phyloP scores from a whole-genome alignment of 2,113 vertebrate genomes.

The Emberiza fucata region DNA sequence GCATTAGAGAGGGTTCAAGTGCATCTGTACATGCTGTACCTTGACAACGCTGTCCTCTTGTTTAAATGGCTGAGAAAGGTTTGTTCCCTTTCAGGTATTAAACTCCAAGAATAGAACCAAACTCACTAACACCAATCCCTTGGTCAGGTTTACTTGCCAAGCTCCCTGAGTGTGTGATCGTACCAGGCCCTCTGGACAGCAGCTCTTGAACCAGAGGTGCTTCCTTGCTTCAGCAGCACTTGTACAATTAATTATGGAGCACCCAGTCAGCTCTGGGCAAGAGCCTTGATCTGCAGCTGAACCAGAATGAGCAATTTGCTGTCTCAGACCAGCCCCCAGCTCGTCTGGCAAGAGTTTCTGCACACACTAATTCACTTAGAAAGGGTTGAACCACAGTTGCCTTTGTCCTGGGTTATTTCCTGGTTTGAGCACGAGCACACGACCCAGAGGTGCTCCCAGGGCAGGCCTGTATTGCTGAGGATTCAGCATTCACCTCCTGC shows the following conservation, averaged over 20 bases:
- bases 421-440: not conserved
- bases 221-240: not conserved
- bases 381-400: not conserved
- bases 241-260: not conserved
- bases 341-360: not conserved
- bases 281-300: not conserved
- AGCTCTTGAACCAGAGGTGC: not conserved
- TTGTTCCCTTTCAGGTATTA: not conserved
- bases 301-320: not conserved
- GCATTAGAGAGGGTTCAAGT: not conserved
- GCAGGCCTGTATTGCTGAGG: not conserved
- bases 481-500: not conserved
- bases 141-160: not conserved
- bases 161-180: accelerated
- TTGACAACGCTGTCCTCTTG: not conserved
- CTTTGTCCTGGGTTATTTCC: not conserved
- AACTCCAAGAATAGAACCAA: not conserved
- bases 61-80: not conserved
- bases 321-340: not conserved
- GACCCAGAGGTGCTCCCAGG: not conserved
- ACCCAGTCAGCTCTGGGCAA: not conserved
- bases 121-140: not conserved
- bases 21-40: not conserved
- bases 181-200: not conserved
- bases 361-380: not conserved